phyloP scores from a whole-genome alignment of 2,113 vertebrate species.

The Euleptes europaea region DNA sequence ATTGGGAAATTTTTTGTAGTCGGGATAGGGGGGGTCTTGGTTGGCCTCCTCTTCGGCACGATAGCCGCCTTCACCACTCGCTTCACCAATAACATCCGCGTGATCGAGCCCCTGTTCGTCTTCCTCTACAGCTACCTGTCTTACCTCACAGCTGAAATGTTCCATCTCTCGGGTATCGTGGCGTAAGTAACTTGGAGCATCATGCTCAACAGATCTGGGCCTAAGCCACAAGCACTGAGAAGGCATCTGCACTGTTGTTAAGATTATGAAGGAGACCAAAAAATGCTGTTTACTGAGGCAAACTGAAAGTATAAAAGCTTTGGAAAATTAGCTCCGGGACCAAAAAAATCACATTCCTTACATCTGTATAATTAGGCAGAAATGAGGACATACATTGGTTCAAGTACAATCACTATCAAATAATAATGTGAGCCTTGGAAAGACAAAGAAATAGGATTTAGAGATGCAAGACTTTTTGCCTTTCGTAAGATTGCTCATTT shows the following conservation, averaged over 20 bases:
- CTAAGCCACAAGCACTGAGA: neutral
- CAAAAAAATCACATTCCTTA: neutral
- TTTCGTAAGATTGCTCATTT: neutral
- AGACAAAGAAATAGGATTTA: neutral
- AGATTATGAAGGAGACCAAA: neutral
- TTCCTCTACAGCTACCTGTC: constrained; percentile 87
- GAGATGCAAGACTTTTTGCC: neutral
- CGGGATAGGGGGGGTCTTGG: constrained; percentile 77
- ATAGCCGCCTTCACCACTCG: constrained; percentile 77
- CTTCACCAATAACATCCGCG: constrained; percentile 79
- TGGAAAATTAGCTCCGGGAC: neutral
- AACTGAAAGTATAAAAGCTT: fast-evolving
- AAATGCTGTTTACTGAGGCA: fast-evolving
- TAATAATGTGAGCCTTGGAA: neutral
- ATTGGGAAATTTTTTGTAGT: constrained; percentile 80
- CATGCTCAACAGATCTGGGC: neutral
- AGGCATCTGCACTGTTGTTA: no score
- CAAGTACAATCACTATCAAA: neutral
- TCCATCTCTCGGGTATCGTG: constrained; percentile 83
- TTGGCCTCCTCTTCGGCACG: constrained; percentile 78
- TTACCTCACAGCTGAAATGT: constrained; percentile 85
- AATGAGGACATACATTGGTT: neutral
- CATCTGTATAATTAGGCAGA: neutral
- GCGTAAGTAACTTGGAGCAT: constrained; percentile 71
- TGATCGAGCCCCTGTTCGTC: constrained; percentile 84